These are phyloP conservation scores for Puffinus mauretanicus DNA, from an alignment of 2,113 vertebrate species.

Conservation along the genomic window DNA sequence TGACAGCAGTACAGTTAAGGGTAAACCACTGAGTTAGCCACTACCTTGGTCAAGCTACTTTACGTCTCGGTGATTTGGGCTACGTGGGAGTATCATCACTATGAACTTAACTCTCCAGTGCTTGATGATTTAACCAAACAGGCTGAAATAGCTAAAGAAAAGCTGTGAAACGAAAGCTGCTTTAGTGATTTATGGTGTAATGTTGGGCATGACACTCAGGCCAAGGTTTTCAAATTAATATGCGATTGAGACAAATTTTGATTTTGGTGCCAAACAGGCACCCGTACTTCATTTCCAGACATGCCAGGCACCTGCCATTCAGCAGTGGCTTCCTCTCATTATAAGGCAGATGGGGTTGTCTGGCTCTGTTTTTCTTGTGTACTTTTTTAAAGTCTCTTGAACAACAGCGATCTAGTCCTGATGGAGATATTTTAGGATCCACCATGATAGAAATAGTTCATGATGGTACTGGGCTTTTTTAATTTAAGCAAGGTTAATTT, in stretches of 20 bases:
- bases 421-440: not conserved
- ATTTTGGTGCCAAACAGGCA: not conserved
- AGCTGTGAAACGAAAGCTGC: not conserved
- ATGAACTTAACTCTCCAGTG: not conserved
- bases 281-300: not conserved
- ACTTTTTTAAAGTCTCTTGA: not conserved
- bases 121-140: not conserved
- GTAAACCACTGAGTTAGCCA: not conserved
- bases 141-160: not conserved
- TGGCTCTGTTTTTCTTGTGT: not conserved
- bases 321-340: not conserved
- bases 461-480: not conserved
- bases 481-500: slow-evolving; percentile 1
- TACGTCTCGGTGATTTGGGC: not conserved
- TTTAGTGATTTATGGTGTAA: not conserved
- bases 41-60: not conserved
- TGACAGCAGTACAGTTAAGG: not conserved
- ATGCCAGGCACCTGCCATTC: not conserved
- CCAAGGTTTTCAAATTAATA: not conserved
- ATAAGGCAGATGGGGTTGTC: not conserved
- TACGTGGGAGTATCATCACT: not conserved
- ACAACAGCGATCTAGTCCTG: not conserved
- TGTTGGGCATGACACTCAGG: not conserved
- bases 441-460: not conserved
- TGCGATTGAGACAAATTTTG: not conserved